Conservation (phyloP, 92 coral and sea anemone genomes). For the Phenganax stokvisi region DNA sequence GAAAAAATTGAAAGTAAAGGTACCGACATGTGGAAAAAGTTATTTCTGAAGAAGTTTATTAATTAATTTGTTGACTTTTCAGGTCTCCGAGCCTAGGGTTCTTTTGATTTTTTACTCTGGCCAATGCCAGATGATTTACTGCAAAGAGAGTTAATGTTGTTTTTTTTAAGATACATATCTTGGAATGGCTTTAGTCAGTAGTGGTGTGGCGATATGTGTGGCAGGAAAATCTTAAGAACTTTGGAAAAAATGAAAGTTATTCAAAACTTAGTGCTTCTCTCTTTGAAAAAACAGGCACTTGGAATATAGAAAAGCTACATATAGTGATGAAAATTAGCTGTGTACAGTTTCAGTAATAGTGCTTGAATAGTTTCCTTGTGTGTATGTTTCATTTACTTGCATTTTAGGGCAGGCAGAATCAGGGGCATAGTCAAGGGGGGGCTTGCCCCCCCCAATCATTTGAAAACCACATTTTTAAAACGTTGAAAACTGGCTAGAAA, state of each 20-base stretch:
- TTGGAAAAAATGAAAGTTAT: not conserved
- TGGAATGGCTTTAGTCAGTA: constrained; percentile 71
- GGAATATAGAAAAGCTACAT: no score
- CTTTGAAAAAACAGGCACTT: no score
- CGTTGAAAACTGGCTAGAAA: no score
- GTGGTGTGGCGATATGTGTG: constrained; percentile 78
- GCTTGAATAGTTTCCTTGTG: no score
- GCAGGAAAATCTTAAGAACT: constrained; percentile 41
- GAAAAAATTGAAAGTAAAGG: constrained; percentile 60
- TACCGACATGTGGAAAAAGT: not conserved
- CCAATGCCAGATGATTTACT: not conserved
- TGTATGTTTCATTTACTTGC: no score
- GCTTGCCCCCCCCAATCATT: no score
- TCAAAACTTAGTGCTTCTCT: not conserved
- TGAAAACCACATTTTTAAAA: no score
- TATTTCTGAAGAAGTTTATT: not conserved
- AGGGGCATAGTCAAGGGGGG: no score
- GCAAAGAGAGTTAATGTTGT: not conserved
- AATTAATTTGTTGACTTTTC: not conserved
- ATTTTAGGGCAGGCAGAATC: no score
- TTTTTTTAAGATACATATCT: constrained; percentile 57
- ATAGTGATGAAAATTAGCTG: no score
- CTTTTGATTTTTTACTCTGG: not conserved
- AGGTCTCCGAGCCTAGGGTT: not conserved
- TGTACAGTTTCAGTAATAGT: no score